Base-by-base conservation (phyloP, 2,797 vertebrate genomes). In the Anas bernieri region DNA sequence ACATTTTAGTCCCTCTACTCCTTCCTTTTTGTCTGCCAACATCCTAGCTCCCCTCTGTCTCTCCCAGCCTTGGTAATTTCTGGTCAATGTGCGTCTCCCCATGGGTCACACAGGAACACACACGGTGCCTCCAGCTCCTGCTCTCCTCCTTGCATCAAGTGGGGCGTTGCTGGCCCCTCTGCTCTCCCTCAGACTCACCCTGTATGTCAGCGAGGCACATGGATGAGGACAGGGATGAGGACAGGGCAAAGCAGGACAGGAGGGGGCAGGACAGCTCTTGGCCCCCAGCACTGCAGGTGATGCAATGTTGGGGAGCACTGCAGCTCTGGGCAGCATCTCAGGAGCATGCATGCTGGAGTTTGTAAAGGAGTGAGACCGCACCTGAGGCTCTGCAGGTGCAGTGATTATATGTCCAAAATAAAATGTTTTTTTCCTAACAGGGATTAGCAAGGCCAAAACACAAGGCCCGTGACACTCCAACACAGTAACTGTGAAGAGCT, bases 151-250 rank as follows among this genome's bases (percentile, higher is more conserved):
- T 54, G 45, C 28, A 54, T 37, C 59, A 21, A 7, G 15, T 1
- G 6, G 17, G 23, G 35, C 45, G 20, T 59, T 28, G 7, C 48
- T 62, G 3, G 6, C 17, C 31, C n/a, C 4, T 31, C 37, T 64
- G 35, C 16, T 52, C 33, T 43, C 50, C 35, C 9, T 20, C 74
- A 72, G 43, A 45, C n/a, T 80, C 61, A 64, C 2, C 31, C 43
- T 28, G 43, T 0, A 0, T 21, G 52, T 45, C 35, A 8, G n/a
- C 43, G 15, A 77, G 22, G 58, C 1, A 2, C n/a, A n/a, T n/a
- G n/a, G n/a, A n/a, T n/a, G n/a, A n/a, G n/a, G n/a, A n/a, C n/a
- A n/a, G 55, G 30, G 64, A 37, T 5, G n/a, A 52, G n/a, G 58
- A 58, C 12, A 7, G 28, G 62, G 22, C 39, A 39, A 3, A 3